These are phyloP conservation scores for Stratiolaelaps scimitus DNA, from an alignment of 1,140 invertebrate genomes.

Conservation along the genomic window DNA sequence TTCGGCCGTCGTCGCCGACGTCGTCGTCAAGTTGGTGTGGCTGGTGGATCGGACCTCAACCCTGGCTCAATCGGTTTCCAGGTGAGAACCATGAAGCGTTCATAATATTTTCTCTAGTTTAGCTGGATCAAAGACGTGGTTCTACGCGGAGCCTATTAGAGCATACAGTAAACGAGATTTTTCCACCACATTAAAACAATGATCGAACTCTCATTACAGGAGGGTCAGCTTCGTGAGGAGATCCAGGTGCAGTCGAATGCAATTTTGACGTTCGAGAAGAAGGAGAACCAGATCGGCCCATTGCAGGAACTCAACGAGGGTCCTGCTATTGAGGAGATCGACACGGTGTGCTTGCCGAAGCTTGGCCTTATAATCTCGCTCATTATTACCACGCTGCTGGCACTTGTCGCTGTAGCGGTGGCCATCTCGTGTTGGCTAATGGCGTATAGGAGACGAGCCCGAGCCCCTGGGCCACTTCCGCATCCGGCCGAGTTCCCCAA, in stretches of 20 bases:
- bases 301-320: slow-evolving; percentile 45
- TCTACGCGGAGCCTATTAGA: neutral
- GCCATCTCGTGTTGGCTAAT: slow-evolving; percentile 88
- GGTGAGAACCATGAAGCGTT: slow-evolving; percentile 41
- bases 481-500: slow-evolving; percentile 90
- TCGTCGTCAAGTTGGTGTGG: slow-evolving; percentile 33
- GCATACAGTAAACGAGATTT: slow-evolving; percentile 31
- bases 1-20: slow-evolving; percentile 63
- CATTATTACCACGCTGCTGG: slow-evolving; percentile 75
- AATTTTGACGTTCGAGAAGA: slow-evolving; percentile 72
- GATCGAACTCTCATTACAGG: slow-evolving; percentile 41
- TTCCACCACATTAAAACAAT: slow-evolving; percentile 23
- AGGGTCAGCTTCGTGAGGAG: slow-evolving; percentile 75
- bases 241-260: slow-evolving; percentile 82
- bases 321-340: slow-evolving; percentile 51
- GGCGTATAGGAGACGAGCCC: slow-evolving; percentile 65
- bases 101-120: too few relatives aligned
- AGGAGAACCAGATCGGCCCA: slow-evolving; percentile 55
- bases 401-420: slow-evolving; percentile 78
- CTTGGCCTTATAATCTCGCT: slow-evolving; percentile 79
- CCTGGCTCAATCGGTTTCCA: slow-evolving; percentile 29
- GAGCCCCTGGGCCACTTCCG: slow-evolving; percentile 69
- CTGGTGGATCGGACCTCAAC: slow-evolving; percentile 30
- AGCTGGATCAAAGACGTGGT: neutral
- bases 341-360: slow-evolving; percentile 84